Percentiles rank a stretch among this genome's conserved stretches.
These are phyloP conservation scores for Hippoglossus hippoglossus DNA, from an alignment of 2,797 vertebrate genomes.

Conservation along the genomic window DNA sequence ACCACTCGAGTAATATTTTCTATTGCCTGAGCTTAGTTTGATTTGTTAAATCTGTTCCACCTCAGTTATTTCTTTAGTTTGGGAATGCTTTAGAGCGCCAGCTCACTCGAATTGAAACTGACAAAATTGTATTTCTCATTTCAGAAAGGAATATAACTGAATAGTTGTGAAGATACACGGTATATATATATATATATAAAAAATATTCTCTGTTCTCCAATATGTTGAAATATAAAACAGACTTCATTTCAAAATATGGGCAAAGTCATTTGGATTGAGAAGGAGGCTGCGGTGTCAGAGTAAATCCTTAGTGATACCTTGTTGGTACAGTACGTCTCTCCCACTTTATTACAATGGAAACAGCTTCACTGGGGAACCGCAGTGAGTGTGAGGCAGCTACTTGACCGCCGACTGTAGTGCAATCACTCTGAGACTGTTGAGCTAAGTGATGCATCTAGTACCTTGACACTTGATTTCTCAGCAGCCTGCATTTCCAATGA, in stretches of 20 bases:
- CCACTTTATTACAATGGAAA: slow-evolving; percentile 14
- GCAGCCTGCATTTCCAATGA: slow-evolving; percentile 43
- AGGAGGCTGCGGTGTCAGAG: slow-evolving; percentile 33
- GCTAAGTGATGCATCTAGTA: slow-evolving; percentile 33
- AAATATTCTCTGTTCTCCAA: not conserved
- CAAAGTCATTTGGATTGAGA: slow-evolving; percentile 34
- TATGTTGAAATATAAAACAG: slow-evolving; percentile 25
- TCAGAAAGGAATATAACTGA: slow-evolving; percentile 23
- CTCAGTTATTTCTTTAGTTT: slow-evolving; percentile 28
- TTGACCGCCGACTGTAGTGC: slow-evolving; percentile 25
- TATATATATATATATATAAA: not conserved
- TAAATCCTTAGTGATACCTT: slow-evolving; percentile 40
- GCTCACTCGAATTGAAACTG: slow-evolving; percentile 14
- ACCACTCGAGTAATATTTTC: slow-evolving; percentile 32
- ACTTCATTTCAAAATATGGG: slow-evolving; percentile 20
- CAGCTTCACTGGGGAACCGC: not conserved
- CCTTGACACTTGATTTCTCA: slow-evolving; percentile 50
- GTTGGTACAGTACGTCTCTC: slow-evolving; percentile 20
- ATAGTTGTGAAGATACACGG: slow-evolving; percentile 7
- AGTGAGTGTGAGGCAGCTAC: slow-evolving; percentile 14
- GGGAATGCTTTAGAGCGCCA: not conserved
- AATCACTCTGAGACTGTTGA: slow-evolving; percentile 31
- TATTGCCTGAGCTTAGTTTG: slow-evolving; percentile 10
- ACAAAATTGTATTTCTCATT: slow-evolving; percentile 25
- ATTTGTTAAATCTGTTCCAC: slow-evolving; percentile 49